phyloP scores from a whole-genome alignment of 2,888 invertebrate genomes.

The Endomychus coccineus region DNA sequence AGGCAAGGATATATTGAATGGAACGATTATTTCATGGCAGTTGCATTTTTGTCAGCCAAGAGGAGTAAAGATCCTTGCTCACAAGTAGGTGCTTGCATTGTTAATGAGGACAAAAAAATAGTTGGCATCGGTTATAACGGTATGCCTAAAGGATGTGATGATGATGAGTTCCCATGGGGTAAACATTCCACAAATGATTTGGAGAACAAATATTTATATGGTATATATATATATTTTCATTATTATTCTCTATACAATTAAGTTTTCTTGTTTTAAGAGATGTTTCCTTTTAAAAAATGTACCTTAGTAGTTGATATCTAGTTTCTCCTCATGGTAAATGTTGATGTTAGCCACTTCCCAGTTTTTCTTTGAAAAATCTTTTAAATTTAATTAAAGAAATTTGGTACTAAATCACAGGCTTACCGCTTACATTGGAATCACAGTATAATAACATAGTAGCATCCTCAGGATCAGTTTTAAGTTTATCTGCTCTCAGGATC shows the following conservation, averaged over 20 bases:
- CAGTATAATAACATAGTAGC: too few relatives aligned
- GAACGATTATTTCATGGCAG: constrained; percentile 95
- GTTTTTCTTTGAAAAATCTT: too few relatives aligned
- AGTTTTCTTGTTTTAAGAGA: too few relatives aligned
- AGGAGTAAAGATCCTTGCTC: constrained; percentile 90
- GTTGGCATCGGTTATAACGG: constrained; percentile 97
- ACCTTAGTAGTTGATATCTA: too few relatives aligned
- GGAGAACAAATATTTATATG: constrained; percentile 79
- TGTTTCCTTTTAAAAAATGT: too few relatives aligned
- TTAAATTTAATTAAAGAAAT: too few relatives aligned
- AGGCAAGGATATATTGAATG: constrained; percentile 67
- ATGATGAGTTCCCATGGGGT: constrained; percentile 86
- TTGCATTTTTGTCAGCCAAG: constrained; percentile 82
- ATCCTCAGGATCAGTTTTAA: neutral
- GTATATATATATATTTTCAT: constrained; percentile 43
- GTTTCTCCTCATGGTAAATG: too few relatives aligned
- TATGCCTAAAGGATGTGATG: constrained; percentile 84
- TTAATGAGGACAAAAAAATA: constrained; percentile 77
- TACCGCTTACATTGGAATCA: too few relatives aligned
- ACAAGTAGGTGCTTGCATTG: constrained; percentile 94
- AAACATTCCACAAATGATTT: constrained; percentile 55
- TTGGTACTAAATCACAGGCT: too few relatives aligned
- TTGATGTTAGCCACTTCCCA: too few relatives aligned
- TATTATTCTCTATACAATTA: neutral
- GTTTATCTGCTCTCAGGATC: neutral